These are phyloP conservation scores for Amiota minor DNA, from an alignment of 2,888 invertebrate genomes.

Conservation along the genomic window DNA sequence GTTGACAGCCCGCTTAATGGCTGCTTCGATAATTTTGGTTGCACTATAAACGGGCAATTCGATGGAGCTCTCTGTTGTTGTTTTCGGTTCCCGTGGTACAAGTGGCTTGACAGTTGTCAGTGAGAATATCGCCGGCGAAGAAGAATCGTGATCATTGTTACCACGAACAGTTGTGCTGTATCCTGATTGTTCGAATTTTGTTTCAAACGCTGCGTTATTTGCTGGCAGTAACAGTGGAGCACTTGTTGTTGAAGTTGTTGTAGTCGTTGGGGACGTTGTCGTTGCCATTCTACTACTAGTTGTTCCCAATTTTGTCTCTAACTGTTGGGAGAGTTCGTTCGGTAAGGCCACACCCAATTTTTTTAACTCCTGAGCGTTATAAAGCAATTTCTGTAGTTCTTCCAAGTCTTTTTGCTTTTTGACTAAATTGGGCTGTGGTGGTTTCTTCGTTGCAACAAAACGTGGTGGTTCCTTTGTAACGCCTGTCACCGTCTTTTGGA, in stretches of 20 bases:
- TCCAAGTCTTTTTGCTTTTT: conserved; percentile 74
- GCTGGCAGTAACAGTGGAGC: background rate
- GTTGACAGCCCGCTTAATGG: conserved; percentile 67
- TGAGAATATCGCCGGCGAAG: conserved; percentile 66
- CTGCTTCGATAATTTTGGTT: conserved; percentile 69
- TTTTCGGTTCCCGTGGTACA: conserved; percentile 51
- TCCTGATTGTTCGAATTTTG: background rate
- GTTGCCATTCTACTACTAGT: conserved; percentile 30
- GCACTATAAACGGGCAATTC: conserved; percentile 68
- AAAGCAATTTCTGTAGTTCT: conserved; percentile 74
- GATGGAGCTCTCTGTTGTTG: conserved; percentile 62
- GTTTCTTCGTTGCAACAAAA: conserved; percentile 35
- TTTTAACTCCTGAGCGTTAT: conserved; percentile 72
- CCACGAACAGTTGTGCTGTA: conserved; percentile 38
- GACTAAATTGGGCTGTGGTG: conserved; percentile 13
- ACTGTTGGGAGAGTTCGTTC: conserved; percentile 60
- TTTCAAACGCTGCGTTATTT: too few relatives aligned
- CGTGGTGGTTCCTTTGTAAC: conserved; percentile 35
- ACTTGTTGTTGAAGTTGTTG: conserved; percentile 29
- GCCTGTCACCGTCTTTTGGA: conserved; percentile 58
- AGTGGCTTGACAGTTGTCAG: conserved; percentile 63
- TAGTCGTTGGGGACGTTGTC: conserved; percentile 32
- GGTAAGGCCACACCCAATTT: conserved; percentile 66
- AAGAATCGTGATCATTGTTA: conserved; percentile 46
- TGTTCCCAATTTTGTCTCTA: conserved; percentile 57